Evolutionary conservation across 2,888 invertebrate genomes (phyloP), one percentile per base, ranked within the genome.

Genomic region (Drosophila cognata): DNA sequence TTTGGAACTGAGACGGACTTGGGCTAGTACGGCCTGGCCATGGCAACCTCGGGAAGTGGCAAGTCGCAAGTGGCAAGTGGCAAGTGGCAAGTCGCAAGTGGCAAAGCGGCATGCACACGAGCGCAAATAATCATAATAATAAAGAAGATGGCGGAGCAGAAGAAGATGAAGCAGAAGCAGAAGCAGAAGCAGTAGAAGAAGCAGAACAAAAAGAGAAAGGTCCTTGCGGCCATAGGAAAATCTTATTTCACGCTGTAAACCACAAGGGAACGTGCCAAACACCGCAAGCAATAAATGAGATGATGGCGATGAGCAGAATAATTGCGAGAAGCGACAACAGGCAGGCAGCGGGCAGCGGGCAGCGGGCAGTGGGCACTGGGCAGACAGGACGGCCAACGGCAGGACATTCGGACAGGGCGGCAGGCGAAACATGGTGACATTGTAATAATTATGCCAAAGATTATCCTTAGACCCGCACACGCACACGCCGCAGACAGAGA

Each of bases 361-460:
- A 8, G 46, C 4, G 41, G 35, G 13, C 10, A 35, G n/a, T 4
- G 46, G 46, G 21, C 21, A 25, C 1, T 8, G 25, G 25, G 16
- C 25, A 46, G 46, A 25, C 21, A 25, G 46, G 46, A 16, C 7
- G 16, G 46, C 46, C 46, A 46, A 46, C 46, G 46, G 46, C 16
- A 55, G 52, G 58, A 63, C 65, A 52, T 28, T 8, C 60, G 56
- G 74, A 66, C 65, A 53, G 50, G 28, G 38, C 59, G 48, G 58
- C 71, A 60, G 79, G 74, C 86, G 84, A 84, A 89, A 89, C 87
- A 87, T 83, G 86, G 84, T 89, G 89, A 91, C 89, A 90, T 86
- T 90, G 90, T 90, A 88, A 90, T 90, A 90, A 90, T 90, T 91
- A 91, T 86, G 86, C 88, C 87, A 81, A 83, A 90, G 91, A 90